Base-by-base conservation (phyloP, 2,888 invertebrate species). In the Andrena chrysosceles region DNA sequence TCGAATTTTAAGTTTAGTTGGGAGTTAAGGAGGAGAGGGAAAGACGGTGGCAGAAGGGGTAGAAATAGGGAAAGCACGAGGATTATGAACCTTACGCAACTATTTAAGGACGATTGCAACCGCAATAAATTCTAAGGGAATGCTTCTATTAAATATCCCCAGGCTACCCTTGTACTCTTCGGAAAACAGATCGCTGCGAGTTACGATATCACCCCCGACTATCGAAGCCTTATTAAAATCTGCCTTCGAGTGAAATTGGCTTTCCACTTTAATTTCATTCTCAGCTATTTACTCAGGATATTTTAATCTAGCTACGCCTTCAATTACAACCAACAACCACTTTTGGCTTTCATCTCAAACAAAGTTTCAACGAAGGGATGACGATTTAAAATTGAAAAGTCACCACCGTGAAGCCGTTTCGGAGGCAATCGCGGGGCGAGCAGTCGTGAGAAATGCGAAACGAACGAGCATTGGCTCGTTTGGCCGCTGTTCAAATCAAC, bases 101-200 rank as follows among this genome's bases (percentile, higher is more conserved):
- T 56, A 10, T 68, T 56, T 70, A 26, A 62, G 33, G 54, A 23
- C 54, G n/a, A 62, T 71, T 49, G 33, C n/a, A 23, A 56, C n/a
- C 16, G 71, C 29, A 29, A 76, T 54, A 54, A 64, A 72, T 26
- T n/a, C 62, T 63, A 71, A 49, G 67, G 56, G 68, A 77, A 71
- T 72, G 35, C 26, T 20, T 56, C 54, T 20, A 42, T 67, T 35
- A 49, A 72, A 63, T 49, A 60, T 31, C 26, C 23, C 16, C 13
- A 13, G 42, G 64, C 35, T 4, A 35, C 33, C 26, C 35, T 64
- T 69, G 35, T 35, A 52, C 6, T 26, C 52, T 62, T 20, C 5
- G 10, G 23, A 35, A 35, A 70, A 75, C 13, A 7, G 31, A 31
- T 63, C 54, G 10, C 52, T 52, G 52, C 6, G n/a, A 62, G 23